These are phyloP conservation scores for Xestoiulus laeticollis DNA, from an alignment of 2,888 invertebrate genomes.

Conservation along the genomic window DNA sequence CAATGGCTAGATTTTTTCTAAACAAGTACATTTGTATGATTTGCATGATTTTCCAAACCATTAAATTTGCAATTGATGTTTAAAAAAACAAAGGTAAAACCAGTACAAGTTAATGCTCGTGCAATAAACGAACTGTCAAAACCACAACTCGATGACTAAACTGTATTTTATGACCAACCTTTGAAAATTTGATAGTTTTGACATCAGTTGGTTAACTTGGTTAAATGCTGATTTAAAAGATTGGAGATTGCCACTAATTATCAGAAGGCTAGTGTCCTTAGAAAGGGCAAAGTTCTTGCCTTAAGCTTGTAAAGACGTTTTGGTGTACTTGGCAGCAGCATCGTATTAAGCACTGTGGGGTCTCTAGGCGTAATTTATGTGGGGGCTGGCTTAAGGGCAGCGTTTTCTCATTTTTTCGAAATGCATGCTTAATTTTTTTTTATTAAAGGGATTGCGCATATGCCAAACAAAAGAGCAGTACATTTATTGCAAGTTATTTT, in stretches of 20 bases:
- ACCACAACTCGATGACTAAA: neutral
- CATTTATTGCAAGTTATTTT: too few relatives aligned
- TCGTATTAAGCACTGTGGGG: too few relatives aligned
- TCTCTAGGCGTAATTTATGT: too few relatives aligned
- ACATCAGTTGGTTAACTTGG: too few relatives aligned
- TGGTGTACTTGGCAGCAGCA: too few relatives aligned
- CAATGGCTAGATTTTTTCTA: neutral
- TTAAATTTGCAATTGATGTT: neutral
- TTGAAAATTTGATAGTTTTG: neutral
- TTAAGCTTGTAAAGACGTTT: too few relatives aligned
- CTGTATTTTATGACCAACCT: neutral
- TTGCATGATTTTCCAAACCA: neutral
- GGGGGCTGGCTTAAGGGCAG: too few relatives aligned
- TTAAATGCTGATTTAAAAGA: neutral
- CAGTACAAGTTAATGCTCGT: neutral
- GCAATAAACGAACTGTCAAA: neutral
- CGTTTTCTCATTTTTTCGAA: too few relatives aligned
- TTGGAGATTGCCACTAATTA: neutral
- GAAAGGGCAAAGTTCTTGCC: neutral
- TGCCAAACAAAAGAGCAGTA: too few relatives aligned
- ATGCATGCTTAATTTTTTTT: too few relatives aligned
- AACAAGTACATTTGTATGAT: neutral
- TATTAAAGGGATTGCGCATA: too few relatives aligned
- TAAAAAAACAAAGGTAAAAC: neutral
- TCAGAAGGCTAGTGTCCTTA: neutral